Evolutionary conservation across 2,888 invertebrate genomes (phyloP), one percentile per base, ranked within the genome.

Genomic region (Lomographa bimaculata): DNA sequence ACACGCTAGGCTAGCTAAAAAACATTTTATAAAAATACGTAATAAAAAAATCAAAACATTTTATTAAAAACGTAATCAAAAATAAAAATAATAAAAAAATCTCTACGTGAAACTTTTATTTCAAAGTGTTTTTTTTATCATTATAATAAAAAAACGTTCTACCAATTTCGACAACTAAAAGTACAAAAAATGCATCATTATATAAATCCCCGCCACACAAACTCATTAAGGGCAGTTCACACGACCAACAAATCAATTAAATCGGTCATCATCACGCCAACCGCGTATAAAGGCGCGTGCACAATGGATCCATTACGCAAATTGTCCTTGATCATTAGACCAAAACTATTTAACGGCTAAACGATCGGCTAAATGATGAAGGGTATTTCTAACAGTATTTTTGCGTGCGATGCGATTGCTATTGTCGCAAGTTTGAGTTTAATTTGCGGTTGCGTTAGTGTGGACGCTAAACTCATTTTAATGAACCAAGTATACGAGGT

Each of bases 281-380:
- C 67, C 70, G 67, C 62, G 59, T 75, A 78, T 85, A 84, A 84
- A 79, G 76, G 52, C 64, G 63, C 57, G 42, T 53, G 55, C 71
- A 86, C 89, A 87, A 85, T 82, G 61, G 77, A 71, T 78, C 79
- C 85, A 89, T 89, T 87, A 86, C 79, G 72, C 73, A 84, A 85
- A 86, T 86, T 85, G 84, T 81, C 68, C 52, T 57, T 69, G 58
- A 64, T 75, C 75, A 74, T 79, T 76, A 77, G 69, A 37, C 25
- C 41, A 23, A 45, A 45, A 49, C 47, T 50, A 50, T 48, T 46
- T 50, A 44, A 36, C 42, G 24, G 34, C 35, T 50, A 52, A 42
- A 48, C 36, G 39, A 50, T 30, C 7, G 7, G 21, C 23, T 9
- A 19, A 34, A 25, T 17, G 32, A 29, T 14, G 14, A 14, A 16